phyloP scores from a whole-genome alignment of 2,797 vertebrate species.

The Diglossa cyanea region DNA sequence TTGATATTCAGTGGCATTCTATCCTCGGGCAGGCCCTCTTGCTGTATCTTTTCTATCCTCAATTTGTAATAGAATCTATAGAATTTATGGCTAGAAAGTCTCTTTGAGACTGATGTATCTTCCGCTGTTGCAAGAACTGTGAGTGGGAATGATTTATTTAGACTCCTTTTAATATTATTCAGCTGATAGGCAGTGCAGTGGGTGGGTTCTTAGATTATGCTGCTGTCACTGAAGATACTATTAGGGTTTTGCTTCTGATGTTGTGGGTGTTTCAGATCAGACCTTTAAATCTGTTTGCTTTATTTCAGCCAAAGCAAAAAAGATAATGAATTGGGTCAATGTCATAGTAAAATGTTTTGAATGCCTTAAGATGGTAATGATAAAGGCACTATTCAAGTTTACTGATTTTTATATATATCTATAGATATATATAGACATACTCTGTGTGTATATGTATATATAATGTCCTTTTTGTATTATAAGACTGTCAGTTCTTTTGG shows the following conservation, averaged over 20 bases:
- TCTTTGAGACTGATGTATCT: conserved; percentile 61
- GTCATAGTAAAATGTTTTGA: conserved; percentile 70
- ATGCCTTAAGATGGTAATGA: conserved; percentile 66
- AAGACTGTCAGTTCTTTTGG: conserved; percentile 36
- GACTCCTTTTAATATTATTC: conserved; percentile 59
- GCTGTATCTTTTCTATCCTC: conserved; percentile 71
- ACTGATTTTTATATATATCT: conserved; percentile 71
- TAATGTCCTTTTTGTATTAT: conserved; percentile 73
- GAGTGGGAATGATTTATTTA: conserved; percentile 72
- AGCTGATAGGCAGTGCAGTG: conserved; percentile 59
- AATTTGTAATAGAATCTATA: conserved; percentile 69
- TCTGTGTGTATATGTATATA: conserved; percentile 64
- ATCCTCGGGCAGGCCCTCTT: conserved; percentile 83
- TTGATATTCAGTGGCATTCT: conserved; percentile 68
- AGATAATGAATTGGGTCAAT: conserved; percentile 45
- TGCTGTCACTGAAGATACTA: conserved; percentile 68
- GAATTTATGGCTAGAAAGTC: conserved; percentile 72
- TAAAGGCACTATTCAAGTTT: conserved; percentile 74
- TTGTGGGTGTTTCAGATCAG: conserved; percentile 58
- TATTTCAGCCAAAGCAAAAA: conserved; percentile 67
- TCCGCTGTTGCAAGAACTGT: conserved; percentile 73
- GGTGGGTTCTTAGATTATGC: conserved; percentile 63
- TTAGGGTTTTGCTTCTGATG: conserved; percentile 47
- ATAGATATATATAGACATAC: conserved; percentile 54
- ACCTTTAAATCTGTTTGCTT: conserved; percentile 69